Conservation (phyloP, 2,888 invertebrate species). For the Caprella mutica region DNA sequence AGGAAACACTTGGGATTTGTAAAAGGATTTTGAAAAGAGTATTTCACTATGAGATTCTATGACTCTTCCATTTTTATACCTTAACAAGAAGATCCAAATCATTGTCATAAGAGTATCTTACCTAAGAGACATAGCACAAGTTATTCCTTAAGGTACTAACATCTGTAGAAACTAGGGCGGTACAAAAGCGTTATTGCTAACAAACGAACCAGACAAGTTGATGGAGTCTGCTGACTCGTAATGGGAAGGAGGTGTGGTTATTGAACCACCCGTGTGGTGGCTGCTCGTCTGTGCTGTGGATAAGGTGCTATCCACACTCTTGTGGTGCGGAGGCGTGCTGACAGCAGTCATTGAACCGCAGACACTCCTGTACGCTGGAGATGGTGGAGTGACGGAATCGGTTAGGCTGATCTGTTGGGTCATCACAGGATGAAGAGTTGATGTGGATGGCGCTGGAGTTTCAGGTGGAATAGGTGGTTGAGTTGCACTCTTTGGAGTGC, state of each 20-base stretch:
- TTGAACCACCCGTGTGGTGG: too few relatives aligned
- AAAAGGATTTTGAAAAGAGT: too few relatives aligned
- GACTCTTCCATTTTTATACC: too few relatives aligned
- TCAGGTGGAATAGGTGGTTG: neutral
- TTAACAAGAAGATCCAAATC: too few relatives aligned
- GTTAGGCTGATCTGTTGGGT: constrained; percentile 1
- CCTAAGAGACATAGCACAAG: too few relatives aligned
- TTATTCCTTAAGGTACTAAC: too few relatives aligned
- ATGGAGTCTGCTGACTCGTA: constrained; percentile 8
- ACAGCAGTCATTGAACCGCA: neutral
- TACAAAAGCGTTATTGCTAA: neutral
- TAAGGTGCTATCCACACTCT: neutral
- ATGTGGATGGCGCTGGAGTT: neutral
- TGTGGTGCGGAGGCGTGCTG: neutral
- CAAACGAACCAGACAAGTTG: constrained; percentile 4
- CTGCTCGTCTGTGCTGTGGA: constrained; percentile 1
- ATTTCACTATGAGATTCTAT: too few relatives aligned
- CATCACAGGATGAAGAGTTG: neutral
- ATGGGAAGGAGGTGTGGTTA: neutral
- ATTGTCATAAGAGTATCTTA: too few relatives aligned
- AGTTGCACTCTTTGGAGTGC: neutral
- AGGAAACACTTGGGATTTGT: too few relatives aligned
- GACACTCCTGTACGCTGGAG: constrained; percentile 5
- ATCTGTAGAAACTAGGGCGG: too few relatives aligned
- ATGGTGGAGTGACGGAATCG: constrained; percentile 1